Percentiles rank a stretch among this genome's conserved stretches.
phyloP scores from a whole-genome alignment of 2,888 invertebrate genomes.

The Oeneis ivallda region DNA sequence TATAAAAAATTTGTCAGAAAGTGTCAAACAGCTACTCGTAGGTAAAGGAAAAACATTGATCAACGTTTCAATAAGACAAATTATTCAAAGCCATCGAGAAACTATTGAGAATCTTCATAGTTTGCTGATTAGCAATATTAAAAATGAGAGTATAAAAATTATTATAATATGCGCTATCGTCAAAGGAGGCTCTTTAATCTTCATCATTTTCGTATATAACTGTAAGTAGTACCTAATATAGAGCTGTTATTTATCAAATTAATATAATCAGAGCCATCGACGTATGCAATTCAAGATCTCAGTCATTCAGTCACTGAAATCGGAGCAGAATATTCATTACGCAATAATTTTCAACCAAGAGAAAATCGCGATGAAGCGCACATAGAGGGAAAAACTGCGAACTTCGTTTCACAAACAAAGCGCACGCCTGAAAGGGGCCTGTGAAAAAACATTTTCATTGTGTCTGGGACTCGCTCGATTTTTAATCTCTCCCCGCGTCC shows the following conservation, averaged over 20 bases:
- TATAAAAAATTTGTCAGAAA: no score
- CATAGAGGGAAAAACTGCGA: constrained; percentile 67
- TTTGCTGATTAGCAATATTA: neutral
- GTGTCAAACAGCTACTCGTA: no score
- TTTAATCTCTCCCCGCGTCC: constrained; percentile 73
- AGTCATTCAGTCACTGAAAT: constrained; percentile 44
- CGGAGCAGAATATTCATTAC: constrained; percentile 67
- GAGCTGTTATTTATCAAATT: constrained; percentile 24
- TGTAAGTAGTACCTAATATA: neutral
- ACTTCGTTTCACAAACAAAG: constrained; percentile 80
- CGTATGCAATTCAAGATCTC: constrained; percentile 30
- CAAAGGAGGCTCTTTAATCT: neutral
- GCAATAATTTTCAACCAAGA: constrained; percentile 62
- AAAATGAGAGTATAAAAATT: neutral
- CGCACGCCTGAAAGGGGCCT: constrained; percentile 70
- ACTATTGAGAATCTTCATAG: neutral
- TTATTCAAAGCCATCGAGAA: no score
- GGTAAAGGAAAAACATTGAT: no score
- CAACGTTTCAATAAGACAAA: no score
- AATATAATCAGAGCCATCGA: constrained; percentile 13
- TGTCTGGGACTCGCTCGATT: constrained; percentile 77
- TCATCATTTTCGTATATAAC: neutral
- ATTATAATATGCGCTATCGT: neutral
- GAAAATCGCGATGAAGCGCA: constrained; percentile 69
- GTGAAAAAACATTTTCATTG: constrained; percentile 79